Percentiles rank a stretch among this genome's conserved stretches.
phyloP scores from a whole-genome alignment of 2,113 vertebrate genomes.

The Spea bombifrons region DNA sequence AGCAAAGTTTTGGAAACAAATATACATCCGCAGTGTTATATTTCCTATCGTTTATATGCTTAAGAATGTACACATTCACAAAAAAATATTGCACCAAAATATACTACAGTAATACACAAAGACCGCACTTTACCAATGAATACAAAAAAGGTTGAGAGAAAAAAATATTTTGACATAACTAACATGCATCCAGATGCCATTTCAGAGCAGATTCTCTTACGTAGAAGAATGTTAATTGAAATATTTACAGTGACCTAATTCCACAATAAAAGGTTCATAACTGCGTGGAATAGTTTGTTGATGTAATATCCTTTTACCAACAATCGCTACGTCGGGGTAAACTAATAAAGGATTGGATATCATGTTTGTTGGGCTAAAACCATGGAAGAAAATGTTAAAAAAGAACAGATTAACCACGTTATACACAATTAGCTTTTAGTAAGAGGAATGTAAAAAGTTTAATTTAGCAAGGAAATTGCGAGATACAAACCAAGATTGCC shows the following conservation, averaged over 20 bases:
- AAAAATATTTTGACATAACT: too few relatives aligned
- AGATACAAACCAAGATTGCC: not conserved
- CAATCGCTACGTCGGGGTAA: not conserved
- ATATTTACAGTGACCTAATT: conserved; percentile 63
- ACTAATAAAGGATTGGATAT: not conserved
- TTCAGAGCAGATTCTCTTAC: too few relatives aligned
- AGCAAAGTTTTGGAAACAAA: too few relatives aligned
- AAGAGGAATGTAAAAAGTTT: not conserved
- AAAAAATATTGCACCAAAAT: too few relatives aligned
- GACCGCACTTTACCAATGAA: too few relatives aligned
- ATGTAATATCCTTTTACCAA: conserved; percentile 6
- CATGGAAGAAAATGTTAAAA: not conserved
- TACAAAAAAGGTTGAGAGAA: too few relatives aligned
- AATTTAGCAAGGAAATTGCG: conserved; percentile 10
- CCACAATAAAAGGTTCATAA: conserved; percentile 51
- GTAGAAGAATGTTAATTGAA: conserved; percentile 37
- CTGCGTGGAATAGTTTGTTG: conserved; percentile 45
- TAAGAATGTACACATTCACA: too few relatives aligned
- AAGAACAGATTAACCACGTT: not conserved
- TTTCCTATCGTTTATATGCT: too few relatives aligned
- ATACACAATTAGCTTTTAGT: not conserved
- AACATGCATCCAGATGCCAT: too few relatives aligned
- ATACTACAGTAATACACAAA: too few relatives aligned
- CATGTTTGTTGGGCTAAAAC: not conserved
- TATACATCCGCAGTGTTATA: too few relatives aligned